Evolutionary conservation across 2,888 invertebrate genomes (phyloP).

Genomic region (Heliconius hortense): DNA sequence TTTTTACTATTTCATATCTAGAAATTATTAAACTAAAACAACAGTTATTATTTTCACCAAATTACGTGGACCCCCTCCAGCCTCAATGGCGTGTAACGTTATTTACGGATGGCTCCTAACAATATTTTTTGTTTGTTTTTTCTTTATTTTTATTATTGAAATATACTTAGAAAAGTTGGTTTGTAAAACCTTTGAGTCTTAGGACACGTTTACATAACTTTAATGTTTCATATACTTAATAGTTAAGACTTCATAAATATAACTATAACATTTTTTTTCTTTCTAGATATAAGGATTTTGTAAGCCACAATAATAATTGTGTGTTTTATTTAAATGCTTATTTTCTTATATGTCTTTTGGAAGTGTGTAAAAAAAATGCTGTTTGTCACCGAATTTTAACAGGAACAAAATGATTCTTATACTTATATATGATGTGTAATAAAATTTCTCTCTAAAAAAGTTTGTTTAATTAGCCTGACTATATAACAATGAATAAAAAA

Average conservation of each 20-base stretch:
- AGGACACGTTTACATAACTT: constrained; percentile 6
- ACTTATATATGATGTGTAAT: constrained; percentile 45
- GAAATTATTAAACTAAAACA: not conserved
- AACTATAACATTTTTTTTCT: constrained; percentile 2
- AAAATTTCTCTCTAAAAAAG: constrained; percentile 53
- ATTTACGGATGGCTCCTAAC: not conserved
- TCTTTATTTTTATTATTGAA: constrained; percentile 34
- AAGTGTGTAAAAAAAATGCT: constrained; percentile 31
- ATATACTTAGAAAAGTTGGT: constrained; percentile 12
- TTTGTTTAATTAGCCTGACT: constrained; percentile 30
- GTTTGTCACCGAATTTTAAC: constrained; percentile 44
- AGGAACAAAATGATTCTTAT: constrained; percentile 42
- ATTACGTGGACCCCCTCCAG: no score
- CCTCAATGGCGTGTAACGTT: not conserved
- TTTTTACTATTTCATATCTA: no score
- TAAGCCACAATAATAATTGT: constrained; percentile 36
- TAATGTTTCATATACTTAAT: constrained; percentile 5
- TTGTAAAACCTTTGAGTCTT: constrained; percentile 31
- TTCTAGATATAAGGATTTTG: constrained; percentile 37
- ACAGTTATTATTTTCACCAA: not conserved
- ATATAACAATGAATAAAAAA: no score
- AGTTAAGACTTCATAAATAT: constrained; percentile 15
- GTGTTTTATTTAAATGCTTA: constrained; percentile 38
- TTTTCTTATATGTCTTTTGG: constrained; percentile 34
- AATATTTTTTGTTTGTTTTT: constrained; percentile 9